These are phyloP conservation scores for Umimayanthus kanabou DNA, from an alignment of 92 coral and sea anemone genomes.

Conservation along the genomic window DNA sequence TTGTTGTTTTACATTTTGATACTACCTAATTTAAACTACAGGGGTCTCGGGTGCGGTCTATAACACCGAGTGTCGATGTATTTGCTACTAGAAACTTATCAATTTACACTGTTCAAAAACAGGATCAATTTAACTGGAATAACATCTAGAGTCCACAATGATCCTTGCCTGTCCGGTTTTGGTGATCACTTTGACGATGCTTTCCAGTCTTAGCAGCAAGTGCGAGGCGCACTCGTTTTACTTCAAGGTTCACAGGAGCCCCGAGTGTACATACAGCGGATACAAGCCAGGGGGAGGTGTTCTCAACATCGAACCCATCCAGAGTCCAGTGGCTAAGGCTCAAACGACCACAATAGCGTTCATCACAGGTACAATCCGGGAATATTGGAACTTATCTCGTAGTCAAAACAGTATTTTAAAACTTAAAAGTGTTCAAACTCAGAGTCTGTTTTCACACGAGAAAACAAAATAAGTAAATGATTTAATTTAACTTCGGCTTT, in stretches of 20 bases:
- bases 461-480: too few species aligned
- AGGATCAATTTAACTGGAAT: background rate
- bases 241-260: constrained; percentile 9
- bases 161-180: background rate
- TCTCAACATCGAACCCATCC: constrained; percentile 16
- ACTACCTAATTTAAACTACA: too few species aligned
- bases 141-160: too few species aligned
- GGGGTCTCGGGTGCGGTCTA: too few species aligned
- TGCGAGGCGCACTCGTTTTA: background rate
- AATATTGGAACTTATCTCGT: too few species aligned
- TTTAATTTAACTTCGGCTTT: too few species aligned
- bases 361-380: background rate
- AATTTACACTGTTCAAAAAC: background rate
- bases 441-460: too few species aligned
- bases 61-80: too few species aligned
- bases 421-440: too few species aligned
- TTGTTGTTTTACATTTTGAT: background rate
- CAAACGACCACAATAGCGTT: constrained; percentile 4
- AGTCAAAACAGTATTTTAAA: too few species aligned
- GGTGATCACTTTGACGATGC: background rate
- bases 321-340: constrained; percentile 29
- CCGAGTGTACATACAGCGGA: constrained; percentile 20
- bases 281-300: constrained; percentile 23
- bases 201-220: background rate
- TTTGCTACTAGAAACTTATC: background rate